These are phyloP conservation scores for Sphinx pinastri DNA, from an alignment of 2,888 invertebrate species.

Conservation along the genomic window DNA sequence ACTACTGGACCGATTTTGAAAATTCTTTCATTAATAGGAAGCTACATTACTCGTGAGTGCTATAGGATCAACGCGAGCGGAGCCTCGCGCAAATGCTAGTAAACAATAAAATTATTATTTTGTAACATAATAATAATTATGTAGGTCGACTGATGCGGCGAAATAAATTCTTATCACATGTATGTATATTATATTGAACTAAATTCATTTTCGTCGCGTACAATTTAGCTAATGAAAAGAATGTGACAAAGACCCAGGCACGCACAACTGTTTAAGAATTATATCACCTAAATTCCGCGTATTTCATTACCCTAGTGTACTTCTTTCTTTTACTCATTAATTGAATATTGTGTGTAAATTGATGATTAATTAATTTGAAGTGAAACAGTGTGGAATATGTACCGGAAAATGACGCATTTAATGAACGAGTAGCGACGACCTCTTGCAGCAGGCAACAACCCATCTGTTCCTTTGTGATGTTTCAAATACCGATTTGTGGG, in stretches of 20 bases:
- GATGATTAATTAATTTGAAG: slow-evolving; percentile 49
- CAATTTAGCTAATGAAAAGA: neutral
- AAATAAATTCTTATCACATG: no score
- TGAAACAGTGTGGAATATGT: slow-evolving; percentile 51
- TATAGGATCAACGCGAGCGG: no score
- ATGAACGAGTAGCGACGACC: slow-evolving; percentile 64
- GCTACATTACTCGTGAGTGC: no score
- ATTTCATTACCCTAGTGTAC: slow-evolving; percentile 6
- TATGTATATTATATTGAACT: neutral
- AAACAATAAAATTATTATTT: neutral
- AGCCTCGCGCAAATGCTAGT: no score
- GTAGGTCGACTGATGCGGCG: no score
- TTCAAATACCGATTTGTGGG: slow-evolving; percentile 69
- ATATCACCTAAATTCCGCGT: slow-evolving; percentile 1
- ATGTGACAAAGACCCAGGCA: neutral
- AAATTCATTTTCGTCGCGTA: neutral
- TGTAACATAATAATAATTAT: neutral
- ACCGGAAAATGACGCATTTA: slow-evolving; percentile 69
- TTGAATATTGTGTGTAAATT: slow-evolving; percentile 44
- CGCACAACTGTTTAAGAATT: neutral
- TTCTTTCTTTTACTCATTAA: slow-evolving; percentile 20
- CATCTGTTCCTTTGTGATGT: slow-evolving; percentile 70
- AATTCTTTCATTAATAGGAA: no score
- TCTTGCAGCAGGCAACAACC: slow-evolving; percentile 58
- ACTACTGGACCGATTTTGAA: no score